A percentile compares a stretch with the other conserved stretches of the same genome.
These are phyloP conservation scores for Phyllostomus discolor DNA, from an alignment of 2,113 vertebrate genomes.

Conservation along the genomic window DNA sequence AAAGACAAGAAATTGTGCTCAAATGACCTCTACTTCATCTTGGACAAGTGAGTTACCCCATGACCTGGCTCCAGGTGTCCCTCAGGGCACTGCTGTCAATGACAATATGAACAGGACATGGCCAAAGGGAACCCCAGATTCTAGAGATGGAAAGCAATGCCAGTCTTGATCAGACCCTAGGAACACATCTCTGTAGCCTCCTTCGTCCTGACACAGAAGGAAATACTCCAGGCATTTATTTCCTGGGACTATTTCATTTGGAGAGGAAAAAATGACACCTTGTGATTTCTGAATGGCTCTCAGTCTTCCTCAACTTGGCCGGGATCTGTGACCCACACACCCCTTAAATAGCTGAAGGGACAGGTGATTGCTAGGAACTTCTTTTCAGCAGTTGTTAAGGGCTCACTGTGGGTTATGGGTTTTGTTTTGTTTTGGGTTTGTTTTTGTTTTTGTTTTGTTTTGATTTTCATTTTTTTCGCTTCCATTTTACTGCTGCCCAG, in stretches of 20 bases:
- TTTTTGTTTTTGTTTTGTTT: neutral
- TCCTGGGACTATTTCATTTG: neutral
- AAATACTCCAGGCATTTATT: neutral
- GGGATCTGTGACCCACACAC: neutral
- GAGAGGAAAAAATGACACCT: neutral
- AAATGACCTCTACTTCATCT: conserved; percentile 93
- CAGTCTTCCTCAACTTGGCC: neutral
- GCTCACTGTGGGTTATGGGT: neutral
- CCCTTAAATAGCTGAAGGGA: neutral
- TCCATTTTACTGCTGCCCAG: neutral
- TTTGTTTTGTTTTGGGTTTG: neutral
- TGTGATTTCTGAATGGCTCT: neutral
- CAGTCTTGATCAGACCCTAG: neutral
- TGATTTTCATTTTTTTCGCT: neutral
- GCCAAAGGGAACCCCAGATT: neutral
- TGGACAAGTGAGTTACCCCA: conserved; percentile 91
- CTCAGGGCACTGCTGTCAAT: neutral
- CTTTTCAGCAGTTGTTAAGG: neutral
- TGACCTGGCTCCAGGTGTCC: no score
- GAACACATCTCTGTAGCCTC: neutral
- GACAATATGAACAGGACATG: neutral
- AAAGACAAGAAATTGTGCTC: conserved; percentile 83
- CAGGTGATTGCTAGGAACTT: neutral
- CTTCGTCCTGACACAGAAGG: neutral
- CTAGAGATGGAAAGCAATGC: neutral